Percentiles rank a stretch among this genome's conserved stretches.
Conservation (phyloP, 2,797 vertebrate species). For the Taenioides sp. region DNA sequence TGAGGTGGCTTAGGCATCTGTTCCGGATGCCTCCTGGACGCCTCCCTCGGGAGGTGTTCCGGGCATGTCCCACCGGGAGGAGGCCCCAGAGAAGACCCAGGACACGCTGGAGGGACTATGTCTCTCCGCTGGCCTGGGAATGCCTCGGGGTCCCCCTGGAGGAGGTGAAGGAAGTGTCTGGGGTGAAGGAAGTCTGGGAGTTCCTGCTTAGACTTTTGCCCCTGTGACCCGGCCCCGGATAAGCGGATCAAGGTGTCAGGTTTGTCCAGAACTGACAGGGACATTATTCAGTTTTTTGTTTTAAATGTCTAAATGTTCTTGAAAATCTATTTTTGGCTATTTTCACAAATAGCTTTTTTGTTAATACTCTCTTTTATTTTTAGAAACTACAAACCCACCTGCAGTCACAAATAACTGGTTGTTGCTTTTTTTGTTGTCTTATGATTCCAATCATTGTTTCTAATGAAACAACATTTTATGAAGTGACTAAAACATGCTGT, state of each 20-base stretch:
- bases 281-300: background rate
- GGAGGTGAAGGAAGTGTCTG: too few species aligned
- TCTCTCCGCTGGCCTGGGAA: too few species aligned
- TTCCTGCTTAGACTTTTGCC: too few species aligned
- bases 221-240: too few species aligned
- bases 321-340: background rate
- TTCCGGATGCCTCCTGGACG: too few species aligned
- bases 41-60: too few species aligned
- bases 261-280: constrained; percentile 14
- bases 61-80: too few species aligned
- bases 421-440: background rate
- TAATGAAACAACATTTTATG: background rate
- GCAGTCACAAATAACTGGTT: background rate
- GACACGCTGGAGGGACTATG: too few species aligned
- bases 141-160: too few species aligned
- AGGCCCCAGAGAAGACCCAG: too few species aligned
- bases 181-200: too few species aligned
- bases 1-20: too few species aligned
- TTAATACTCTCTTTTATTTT: background rate
- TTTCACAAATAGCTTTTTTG: background rate
- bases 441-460: background rate
- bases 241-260: constrained; percentile 14
- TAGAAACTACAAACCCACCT: background rate
- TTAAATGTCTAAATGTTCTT: background rate
- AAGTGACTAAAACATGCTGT: background rate